phyloP scores from a whole-genome alignment of 1,140 invertebrate genomes.

The Lysiphlebus fabarum region DNA sequence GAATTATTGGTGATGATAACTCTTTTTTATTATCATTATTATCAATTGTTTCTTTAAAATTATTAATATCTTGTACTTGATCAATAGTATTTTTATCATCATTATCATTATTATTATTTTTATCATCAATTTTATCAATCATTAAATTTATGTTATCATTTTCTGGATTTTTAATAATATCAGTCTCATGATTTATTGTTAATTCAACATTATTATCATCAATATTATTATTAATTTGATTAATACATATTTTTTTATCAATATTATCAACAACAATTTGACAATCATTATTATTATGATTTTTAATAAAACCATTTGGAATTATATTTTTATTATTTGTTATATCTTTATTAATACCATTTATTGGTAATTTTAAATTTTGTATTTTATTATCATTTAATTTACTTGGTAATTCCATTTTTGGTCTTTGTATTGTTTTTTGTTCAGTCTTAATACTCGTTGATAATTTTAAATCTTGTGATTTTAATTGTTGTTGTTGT shows the following conservation, averaged over 20 bases:
- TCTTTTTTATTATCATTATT: conserved; percentile 20
- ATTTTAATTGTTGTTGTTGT: conserved; percentile 23
- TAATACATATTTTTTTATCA: conserved; percentile 38
- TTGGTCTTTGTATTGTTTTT: conserved; percentile 38
- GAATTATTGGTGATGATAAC: background rate
- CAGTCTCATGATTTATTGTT: conserved; percentile 12
- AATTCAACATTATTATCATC: conserved; percentile 11
- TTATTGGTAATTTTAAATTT: conserved; percentile 34
- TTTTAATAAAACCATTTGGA: background rate
- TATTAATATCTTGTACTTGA: background rate
- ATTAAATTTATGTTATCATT: conserved; percentile 17
- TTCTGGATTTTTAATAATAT: conserved; percentile 16
- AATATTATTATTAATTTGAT: conserved; percentile 38
- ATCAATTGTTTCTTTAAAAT: conserved; percentile 21
- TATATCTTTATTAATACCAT: conserved; percentile 24
- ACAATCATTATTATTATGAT: too few relatives aligned
- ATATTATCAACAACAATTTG: conserved; percentile 13
- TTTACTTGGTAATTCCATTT: conserved; percentile 44
- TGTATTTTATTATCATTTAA: conserved; percentile 40
- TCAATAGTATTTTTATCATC: conserved; percentile 7
- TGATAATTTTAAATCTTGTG: conserved; percentile 34
- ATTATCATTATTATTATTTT: conserved; percentile 24
- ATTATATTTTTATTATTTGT: conserved; percentile 4
- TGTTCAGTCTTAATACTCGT: conserved; percentile 30
- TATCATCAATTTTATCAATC: conserved; percentile 20